Evolutionary conservation across 1,140 invertebrate species (phyloP).

Genomic region (Geopemphigus sp.): DNA sequence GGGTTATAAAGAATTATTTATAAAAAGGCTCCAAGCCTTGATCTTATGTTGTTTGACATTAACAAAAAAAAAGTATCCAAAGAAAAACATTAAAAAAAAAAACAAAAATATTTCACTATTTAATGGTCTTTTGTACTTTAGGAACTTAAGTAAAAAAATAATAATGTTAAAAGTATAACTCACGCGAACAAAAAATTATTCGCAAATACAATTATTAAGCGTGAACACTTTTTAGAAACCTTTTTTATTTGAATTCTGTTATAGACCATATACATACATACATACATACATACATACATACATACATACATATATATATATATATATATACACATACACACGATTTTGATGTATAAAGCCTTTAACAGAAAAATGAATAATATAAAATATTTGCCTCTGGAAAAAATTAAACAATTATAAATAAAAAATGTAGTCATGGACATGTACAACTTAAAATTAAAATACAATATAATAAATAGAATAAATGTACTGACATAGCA

Average conservation of each 20-base stretch:
- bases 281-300: too few species aligned
- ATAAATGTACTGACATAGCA: not conserved
- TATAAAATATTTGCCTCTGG: not conserved
- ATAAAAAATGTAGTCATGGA: not conserved
- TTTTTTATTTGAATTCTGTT: too few species aligned
- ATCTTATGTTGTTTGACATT: not conserved
- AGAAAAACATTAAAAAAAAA: too few species aligned
- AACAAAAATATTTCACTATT: not conserved
- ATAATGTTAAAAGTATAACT: not conserved
- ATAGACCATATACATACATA: too few species aligned
- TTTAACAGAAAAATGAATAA: not conserved
- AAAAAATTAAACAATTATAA: not conserved
- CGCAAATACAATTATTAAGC: too few species aligned
- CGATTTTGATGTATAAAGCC: not conserved
- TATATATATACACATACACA: not conserved
- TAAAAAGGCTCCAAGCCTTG: not conserved
- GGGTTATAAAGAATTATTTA: not conserved
- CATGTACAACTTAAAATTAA: not conserved
- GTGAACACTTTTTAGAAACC: too few species aligned
- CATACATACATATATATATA: not conserved
- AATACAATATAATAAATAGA: not conserved
- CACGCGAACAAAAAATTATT: too few species aligned
- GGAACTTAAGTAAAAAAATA: not conserved
- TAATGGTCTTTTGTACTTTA: not conserved
- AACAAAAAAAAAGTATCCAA: not conserved